These are phyloP conservation scores for Galbula dea DNA, from an alignment of 2,113 vertebrate species.

Conservation along the genomic window DNA sequence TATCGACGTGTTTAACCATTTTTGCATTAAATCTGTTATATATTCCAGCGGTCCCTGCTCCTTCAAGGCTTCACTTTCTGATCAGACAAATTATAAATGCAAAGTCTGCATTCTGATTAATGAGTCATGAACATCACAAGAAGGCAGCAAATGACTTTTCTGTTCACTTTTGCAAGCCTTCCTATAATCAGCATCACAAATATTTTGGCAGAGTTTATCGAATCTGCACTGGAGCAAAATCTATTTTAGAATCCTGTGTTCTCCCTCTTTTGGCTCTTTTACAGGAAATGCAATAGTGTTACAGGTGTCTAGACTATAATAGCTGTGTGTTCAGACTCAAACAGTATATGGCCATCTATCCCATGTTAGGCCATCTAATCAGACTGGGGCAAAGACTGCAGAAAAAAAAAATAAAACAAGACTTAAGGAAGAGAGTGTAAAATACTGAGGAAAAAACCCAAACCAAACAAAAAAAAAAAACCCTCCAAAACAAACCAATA, in stretches of 20 bases:
- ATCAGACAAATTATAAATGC: constrained; percentile 14
- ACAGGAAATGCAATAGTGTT: neutral
- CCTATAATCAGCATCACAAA: constrained; percentile 11
- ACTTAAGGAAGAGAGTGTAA: neutral
- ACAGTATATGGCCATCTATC: neutral
- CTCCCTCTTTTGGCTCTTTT: neutral
- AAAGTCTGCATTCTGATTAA: constrained; percentile 18
- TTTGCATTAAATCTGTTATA: neutral
- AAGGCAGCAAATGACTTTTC: neutral
- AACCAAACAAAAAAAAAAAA: neutral
- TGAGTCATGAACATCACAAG: neutral
- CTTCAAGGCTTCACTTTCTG: neutral
- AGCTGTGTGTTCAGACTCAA: neutral
- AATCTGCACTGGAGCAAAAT: neutral
- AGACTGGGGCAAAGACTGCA: neutral
- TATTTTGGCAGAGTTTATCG: neutral
- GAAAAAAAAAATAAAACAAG: neutral
- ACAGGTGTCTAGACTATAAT: neutral
- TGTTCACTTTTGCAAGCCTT: neutral
- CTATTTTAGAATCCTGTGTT: neutral
- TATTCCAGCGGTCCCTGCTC: neutral
- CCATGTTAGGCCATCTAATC: neutral
- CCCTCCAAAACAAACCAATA: accelerated
- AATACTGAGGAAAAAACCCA: neutral
- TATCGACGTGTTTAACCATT: neutral